phyloP scores from a whole-genome alignment of 2,797 vertebrate species.

The Urophycis tenuis region DNA sequence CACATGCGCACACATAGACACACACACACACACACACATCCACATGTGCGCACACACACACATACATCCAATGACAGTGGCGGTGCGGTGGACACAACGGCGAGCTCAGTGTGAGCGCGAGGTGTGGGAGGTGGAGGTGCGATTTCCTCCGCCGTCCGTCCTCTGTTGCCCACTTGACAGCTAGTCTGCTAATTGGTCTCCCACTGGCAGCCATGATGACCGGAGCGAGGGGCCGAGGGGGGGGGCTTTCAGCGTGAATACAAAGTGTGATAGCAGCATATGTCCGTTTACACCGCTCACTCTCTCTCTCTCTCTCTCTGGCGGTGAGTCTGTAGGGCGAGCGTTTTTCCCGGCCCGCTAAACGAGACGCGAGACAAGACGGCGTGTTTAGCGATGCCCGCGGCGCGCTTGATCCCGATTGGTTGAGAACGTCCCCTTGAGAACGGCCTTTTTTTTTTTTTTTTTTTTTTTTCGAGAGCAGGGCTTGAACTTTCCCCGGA shows the following conservation, averaged over 20 bases:
- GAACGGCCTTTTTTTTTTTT: too few species aligned
- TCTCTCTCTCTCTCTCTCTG: not conserved
- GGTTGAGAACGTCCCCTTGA: too few species aligned
- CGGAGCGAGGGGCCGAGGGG: slow-evolving; percentile 11
- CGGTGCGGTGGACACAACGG: too few species aligned
- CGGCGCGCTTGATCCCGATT: too few species aligned
- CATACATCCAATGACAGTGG: slow-evolving; percentile 9
- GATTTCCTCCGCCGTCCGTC: slow-evolving; percentile 56
- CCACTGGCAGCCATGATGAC: slow-evolving; percentile 36
- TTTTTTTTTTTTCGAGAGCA: too few species aligned
- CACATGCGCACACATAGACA: slow-evolving; percentile 15
- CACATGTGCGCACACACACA: too few species aligned
- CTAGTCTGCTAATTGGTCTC: slow-evolving; percentile 63
- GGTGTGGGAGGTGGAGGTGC: slow-evolving; percentile 54
- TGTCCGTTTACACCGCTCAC: not conserved
- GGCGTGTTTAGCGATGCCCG: too few species aligned
- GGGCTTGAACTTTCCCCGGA: too few species aligned
- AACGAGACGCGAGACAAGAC: too few species aligned
- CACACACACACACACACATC: slow-evolving; percentile 27
- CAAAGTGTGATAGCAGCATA: not conserved
- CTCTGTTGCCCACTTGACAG: slow-evolving; percentile 52
- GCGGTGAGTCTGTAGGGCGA: too few species aligned
- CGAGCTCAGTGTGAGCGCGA: slow-evolving; percentile 45
- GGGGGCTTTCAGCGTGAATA: not conserved
- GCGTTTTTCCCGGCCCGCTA: too few species aligned